Evolutionary conservation across 2,797 vertebrate genomes (phyloP).

Genomic region (Tokudaia muenninki): DNA sequence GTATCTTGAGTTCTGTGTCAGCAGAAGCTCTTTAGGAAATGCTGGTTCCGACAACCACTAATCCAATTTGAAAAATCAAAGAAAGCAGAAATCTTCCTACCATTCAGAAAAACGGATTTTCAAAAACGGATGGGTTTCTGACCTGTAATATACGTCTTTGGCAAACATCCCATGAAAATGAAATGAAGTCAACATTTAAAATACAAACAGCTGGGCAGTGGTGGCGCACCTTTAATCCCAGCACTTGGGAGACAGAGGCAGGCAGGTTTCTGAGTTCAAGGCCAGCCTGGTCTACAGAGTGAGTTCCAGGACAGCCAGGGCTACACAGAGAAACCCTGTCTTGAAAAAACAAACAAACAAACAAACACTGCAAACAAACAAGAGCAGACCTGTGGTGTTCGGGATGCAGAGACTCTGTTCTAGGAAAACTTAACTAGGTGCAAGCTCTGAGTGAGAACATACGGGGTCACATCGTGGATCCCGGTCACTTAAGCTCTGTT

Average conservation of each 20-base stretch:
- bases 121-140: neutral
- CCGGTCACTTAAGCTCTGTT: neutral
- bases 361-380: neutral
- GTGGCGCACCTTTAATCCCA: no score
- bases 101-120: neutral
- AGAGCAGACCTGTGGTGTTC: no score
- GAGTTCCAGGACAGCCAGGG: no score
- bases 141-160: neutral
- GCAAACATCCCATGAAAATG: slow-evolving; percentile 27
- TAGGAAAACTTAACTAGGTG: neutral
- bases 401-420: neutral
- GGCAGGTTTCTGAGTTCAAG: no score
- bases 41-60: neutral
- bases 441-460: no score
- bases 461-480: no score
- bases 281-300: no score
- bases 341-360: no score
- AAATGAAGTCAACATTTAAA: neutral
- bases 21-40: neutral
- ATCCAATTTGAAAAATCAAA: no score
- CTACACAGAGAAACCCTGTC: no score
- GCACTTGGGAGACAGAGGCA: no score
- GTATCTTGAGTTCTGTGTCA: neutral
- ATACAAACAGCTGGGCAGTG: neutral
- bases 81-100: neutral